phyloP scores from a whole-genome alignment of 2,113 vertebrate species.

The Hemiprocne comata region DNA sequence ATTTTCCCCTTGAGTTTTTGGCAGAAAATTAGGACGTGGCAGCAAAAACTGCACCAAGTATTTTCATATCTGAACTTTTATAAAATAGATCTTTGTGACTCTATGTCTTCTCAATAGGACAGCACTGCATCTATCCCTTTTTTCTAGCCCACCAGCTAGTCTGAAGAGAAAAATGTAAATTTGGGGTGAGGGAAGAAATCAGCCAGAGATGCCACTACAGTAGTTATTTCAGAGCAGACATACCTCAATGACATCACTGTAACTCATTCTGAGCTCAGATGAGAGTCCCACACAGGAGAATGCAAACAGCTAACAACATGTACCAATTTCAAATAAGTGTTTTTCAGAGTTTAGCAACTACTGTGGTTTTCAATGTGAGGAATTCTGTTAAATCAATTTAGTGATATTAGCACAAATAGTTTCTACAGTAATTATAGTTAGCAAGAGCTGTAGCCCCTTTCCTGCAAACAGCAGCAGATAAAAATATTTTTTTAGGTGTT shows the following conservation, averaged over 20 bases:
- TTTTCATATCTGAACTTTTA: neutral
- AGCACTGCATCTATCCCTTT: neutral
- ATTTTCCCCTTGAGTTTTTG: neutral
- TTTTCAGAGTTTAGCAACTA: neutral
- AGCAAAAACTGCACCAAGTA: neutral
- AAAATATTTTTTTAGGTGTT: neutral
- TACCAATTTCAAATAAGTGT: neutral
- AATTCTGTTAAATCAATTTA: neutral
- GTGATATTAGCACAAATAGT: neutral
- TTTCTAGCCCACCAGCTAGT: neutral
- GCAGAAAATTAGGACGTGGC: neutral
- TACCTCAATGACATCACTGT: neutral
- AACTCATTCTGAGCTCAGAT: neutral
- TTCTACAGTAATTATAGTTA: neutral
- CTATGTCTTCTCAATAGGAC: neutral
- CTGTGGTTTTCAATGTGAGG: neutral
- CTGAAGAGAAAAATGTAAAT: neutral
- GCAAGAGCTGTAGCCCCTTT: neutral
- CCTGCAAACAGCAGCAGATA: neutral
- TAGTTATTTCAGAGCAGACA: neutral
- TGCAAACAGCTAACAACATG: neutral
- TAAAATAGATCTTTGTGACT: neutral
- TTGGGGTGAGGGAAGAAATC: neutral
- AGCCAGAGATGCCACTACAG: neutral
- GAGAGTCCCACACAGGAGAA: rapidly evolving